Percentiles rank a stretch among this genome's conserved stretches.
Evolutionary conservation across 2,797 vertebrate species (phyloP).

Genomic region (Pitangus sulphuratus): DNA sequence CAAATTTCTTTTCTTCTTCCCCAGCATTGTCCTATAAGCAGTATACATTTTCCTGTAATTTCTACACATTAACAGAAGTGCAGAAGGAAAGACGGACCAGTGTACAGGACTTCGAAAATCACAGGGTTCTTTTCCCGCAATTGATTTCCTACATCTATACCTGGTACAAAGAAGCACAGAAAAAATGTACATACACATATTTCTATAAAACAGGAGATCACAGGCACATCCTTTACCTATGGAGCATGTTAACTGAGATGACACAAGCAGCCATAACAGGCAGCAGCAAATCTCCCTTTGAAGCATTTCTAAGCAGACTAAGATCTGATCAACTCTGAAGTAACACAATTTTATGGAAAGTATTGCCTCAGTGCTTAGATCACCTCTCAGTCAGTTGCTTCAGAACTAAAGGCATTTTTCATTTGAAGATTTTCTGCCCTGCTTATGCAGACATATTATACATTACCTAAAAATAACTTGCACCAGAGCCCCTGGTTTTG

Average conservation of each 20-base stretch:
- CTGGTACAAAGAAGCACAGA: background rate
- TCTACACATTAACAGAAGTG: background rate
- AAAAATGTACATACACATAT: accelerated
- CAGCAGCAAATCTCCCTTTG: background rate
- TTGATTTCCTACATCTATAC: background rate
- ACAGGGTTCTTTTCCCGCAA: background rate
- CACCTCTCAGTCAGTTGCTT: background rate
- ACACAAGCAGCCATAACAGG: background rate
- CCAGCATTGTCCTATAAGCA: background rate
- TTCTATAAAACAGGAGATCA: background rate
- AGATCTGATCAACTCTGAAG: background rate
- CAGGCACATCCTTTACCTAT: background rate
- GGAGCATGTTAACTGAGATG: background rate
- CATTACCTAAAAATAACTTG: background rate
- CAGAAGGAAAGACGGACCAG: background rate
- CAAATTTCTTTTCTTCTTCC: background rate
- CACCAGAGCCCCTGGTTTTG: background rate
- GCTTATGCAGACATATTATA: background rate
- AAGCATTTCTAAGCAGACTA: background rate
- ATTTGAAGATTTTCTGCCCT: background rate
- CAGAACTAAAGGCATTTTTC: background rate
- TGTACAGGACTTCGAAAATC: background rate
- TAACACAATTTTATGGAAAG: background rate
- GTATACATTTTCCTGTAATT: background rate
- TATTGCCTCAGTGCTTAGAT: background rate